Evolutionary conservation across 1,140 invertebrate genomes (phyloP).

Genomic region (Ceratosolen fusciceps): DNA sequence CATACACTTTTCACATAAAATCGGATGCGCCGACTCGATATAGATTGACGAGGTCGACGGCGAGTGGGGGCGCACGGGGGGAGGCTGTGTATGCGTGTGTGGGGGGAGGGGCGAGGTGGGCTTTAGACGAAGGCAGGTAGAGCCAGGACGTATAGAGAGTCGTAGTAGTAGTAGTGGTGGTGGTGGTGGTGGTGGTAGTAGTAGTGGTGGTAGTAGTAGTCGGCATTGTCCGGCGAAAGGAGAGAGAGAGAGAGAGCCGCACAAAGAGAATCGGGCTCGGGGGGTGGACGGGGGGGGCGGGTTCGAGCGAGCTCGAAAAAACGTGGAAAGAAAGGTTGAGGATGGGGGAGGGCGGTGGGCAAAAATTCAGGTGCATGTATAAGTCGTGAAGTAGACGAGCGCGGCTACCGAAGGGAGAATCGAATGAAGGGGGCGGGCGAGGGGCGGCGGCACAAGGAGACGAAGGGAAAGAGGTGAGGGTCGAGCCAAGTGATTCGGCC

Average conservation of each 20-base stretch:
- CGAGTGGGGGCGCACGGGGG: not conserved
- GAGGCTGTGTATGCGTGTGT: not conserved
- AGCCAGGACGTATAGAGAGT: not conserved
- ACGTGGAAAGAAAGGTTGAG: not conserved
- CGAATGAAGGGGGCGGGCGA: conserved; percentile 5
- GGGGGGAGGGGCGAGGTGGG: too few species aligned
- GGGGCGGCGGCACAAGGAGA: conserved; percentile 1
- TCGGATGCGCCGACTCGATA: conserved; percentile 9
- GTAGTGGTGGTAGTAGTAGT: too few species aligned
- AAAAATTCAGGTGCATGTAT: conserved; percentile 37
- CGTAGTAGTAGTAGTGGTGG: too few species aligned
- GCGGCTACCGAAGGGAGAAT: not conserved
- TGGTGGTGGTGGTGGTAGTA: too few species aligned
- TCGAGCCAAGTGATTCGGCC: conserved; percentile 30
- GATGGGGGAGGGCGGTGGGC: too few species aligned
- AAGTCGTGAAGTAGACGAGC: not conserved
- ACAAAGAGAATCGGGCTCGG: not conserved
- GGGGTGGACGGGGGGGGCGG: too few species aligned
- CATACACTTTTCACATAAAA: conserved; percentile 9
- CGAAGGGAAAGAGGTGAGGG: conserved; percentile 3
- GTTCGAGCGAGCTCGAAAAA: conserved; percentile 15
- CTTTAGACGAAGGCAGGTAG: too few species aligned
- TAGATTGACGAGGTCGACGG: conserved; percentile 1
- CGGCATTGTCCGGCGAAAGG: not conserved
- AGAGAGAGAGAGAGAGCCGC: too few species aligned